Percentiles rank a stretch among this genome's conserved stretches.
phyloP scores from a whole-genome alignment of 2,113 vertebrate genomes.

The Eulemur macaco region DNA sequence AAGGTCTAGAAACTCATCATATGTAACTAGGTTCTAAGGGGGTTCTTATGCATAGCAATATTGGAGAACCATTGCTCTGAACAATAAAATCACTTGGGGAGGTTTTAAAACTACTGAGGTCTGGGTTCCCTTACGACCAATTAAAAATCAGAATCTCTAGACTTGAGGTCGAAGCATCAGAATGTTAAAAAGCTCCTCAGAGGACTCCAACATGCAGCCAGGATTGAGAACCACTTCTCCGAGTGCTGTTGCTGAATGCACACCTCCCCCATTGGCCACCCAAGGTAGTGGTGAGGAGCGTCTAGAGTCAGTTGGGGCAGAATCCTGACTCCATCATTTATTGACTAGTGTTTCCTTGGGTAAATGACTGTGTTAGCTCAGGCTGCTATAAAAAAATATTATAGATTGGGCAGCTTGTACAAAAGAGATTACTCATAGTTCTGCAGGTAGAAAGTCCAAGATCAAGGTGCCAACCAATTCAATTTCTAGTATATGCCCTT shows the following conservation, averaged over 20 bases:
- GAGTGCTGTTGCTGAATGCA: too few species aligned
- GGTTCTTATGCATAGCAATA: not conserved
- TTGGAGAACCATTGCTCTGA: not conserved
- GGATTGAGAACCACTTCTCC: not conserved
- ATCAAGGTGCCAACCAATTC: not conserved
- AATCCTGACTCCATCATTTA: not conserved
- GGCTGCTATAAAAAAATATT: not conserved
- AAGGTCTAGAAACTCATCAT: not conserved
- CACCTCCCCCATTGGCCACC: not conserved
- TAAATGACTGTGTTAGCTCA: not conserved
- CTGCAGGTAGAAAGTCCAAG: not conserved
- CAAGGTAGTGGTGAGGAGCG: not conserved
- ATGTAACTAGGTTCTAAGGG: not conserved
- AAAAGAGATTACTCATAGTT: not conserved
- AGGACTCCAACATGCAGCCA: not conserved
- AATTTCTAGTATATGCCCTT: not conserved
- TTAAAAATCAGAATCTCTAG: not conserved
- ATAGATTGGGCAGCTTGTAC: not conserved
- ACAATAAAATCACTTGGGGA: not conserved
- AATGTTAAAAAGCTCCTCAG: not conserved
- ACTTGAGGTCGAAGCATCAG: not conserved
- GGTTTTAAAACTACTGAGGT: not conserved
- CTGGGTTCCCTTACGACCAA: not conserved
- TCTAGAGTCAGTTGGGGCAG: not conserved
- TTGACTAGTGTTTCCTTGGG: not conserved